These are phyloP conservation scores for Athrips mouffetella DNA, from an alignment of 2,888 invertebrate species.

Conservation along the genomic window DNA sequence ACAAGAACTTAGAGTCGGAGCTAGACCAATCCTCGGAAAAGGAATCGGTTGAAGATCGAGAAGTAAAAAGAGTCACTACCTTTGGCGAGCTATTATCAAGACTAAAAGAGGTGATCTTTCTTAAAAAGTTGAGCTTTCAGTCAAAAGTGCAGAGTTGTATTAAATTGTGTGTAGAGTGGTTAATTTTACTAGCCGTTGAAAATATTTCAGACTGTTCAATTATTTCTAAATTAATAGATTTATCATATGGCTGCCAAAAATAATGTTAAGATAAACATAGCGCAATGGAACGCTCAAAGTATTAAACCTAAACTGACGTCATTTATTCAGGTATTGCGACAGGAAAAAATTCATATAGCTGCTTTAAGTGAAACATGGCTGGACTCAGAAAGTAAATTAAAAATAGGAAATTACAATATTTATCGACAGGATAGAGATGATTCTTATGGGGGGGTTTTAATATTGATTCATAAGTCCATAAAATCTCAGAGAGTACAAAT, in stretches of 20 bases:
- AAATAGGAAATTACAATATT: constrained; percentile 14
- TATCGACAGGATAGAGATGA: no score
- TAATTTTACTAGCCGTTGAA: constrained; percentile 1
- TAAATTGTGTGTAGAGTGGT: constrained; percentile 2
- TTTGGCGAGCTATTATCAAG: neutral
- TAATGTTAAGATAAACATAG: constrained; percentile 9
- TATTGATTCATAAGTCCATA: constrained; percentile 18
- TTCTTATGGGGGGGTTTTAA: no score
- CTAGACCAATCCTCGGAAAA: neutral
- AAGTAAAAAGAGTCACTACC: no score
- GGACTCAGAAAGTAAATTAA: constrained; percentile 1
- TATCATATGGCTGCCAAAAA: neutral
- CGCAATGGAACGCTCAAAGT: constrained; percentile 17
- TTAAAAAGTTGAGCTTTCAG: neutral
- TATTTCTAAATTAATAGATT: neutral
- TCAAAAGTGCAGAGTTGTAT: neutral
- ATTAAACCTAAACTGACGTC: constrained; percentile 1
- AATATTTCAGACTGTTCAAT: neutral
- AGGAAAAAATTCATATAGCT: constrained; percentile 15
- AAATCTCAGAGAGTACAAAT: neutral
- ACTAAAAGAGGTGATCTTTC: no score
- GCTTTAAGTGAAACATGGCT: constrained; percentile 13
- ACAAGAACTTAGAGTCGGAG: neutral
- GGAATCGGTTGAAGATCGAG: neutral
- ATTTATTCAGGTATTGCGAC: constrained; percentile 7